These are phyloP conservation scores for Drosophila prolongata DNA, from an alignment of 2,888 invertebrate species.

Conservation along the genomic window DNA sequence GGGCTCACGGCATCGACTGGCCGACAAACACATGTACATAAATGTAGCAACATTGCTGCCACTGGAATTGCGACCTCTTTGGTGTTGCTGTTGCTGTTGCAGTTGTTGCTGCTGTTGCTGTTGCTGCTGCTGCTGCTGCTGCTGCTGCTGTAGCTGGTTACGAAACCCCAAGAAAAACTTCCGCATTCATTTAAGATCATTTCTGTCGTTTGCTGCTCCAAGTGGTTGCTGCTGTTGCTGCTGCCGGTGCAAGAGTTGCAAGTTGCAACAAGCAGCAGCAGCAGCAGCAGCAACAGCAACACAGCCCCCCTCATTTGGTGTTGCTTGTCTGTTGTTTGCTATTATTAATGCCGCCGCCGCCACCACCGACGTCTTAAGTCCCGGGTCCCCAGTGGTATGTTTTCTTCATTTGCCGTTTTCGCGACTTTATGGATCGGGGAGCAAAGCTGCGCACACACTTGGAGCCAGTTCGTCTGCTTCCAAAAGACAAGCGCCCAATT, in stretches of 20 bases:
- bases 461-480: conserved; percentile 52
- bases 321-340: conserved; percentile 67
- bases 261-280: conserved; percentile 44
- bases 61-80: conserved; percentile 79
- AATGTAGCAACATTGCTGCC: conserved; percentile 75
- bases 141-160: conserved; percentile 76
- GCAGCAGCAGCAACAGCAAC: conserved; percentile 42
- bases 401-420: conserved; percentile 58
- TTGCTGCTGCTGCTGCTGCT: conserved; percentile 25
- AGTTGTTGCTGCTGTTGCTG: conserved; percentile 46
- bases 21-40: conserved; percentile 56
- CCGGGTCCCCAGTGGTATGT: conserved; percentile 34
- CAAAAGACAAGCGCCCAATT: conserved; percentile 61
- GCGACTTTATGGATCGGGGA: conserved; percentile 69
- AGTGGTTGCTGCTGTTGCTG: conserved; percentile 61
- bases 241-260: conserved; percentile 57
- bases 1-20: conserved; percentile 75
- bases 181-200: conserved; percentile 85
- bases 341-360: conserved; percentile 68
- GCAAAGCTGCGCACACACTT: conserved; percentile 57
- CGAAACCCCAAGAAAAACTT: conserved; percentile 84
- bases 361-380: conserved; percentile 47
- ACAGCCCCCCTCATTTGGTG: conserved; percentile 72
- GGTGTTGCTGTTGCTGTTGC: conserved; percentile 48
- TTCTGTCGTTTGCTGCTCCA: conserved; percentile 81